Conservation (phyloP, 1,140 invertebrate species). For the Drosophila trapezifrons region DNA sequence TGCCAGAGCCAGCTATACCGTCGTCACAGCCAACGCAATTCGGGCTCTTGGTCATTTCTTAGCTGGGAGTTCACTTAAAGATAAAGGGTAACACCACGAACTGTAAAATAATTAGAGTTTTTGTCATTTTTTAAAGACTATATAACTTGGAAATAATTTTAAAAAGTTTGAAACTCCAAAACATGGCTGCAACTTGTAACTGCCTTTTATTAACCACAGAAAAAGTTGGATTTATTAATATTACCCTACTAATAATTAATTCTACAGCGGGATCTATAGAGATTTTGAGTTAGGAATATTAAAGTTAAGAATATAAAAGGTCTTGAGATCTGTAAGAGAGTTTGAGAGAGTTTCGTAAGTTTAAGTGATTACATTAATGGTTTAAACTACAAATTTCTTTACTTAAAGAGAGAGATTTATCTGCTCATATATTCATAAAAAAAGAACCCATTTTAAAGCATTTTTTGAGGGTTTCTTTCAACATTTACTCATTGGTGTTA, state of each 20-base stretch:
- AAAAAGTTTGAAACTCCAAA: not conserved
- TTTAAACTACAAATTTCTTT: too few species aligned
- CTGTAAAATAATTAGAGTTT: not conserved
- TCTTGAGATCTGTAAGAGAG: too few species aligned
- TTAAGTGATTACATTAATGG: too few species aligned
- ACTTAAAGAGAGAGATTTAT: not conserved
- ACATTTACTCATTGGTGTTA: constrained; percentile 2
- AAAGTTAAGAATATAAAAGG: too few species aligned
- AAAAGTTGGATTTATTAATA: not conserved
- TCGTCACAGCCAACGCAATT: constrained; percentile 2
- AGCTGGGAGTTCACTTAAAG: not conserved
- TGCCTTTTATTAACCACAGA: not conserved
- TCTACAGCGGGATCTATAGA: not conserved
- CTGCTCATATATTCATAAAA: not conserved
- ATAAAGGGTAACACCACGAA: constrained; percentile 8
- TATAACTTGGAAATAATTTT: not conserved
- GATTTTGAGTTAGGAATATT: too few species aligned
- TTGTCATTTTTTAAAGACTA: not conserved
- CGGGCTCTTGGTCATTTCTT: constrained; percentile 2
- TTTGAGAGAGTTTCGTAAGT: not conserved
- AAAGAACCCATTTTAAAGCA: not conserved
- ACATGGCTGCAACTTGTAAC: accelerated
- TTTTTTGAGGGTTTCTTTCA: not conserved
- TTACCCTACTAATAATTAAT: not conserved
- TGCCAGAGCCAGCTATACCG: constrained; percentile 1